These are phyloP conservation scores for Motacilla alba DNA, from an alignment of 2,113 vertebrate genomes.

Conservation along the genomic window DNA sequence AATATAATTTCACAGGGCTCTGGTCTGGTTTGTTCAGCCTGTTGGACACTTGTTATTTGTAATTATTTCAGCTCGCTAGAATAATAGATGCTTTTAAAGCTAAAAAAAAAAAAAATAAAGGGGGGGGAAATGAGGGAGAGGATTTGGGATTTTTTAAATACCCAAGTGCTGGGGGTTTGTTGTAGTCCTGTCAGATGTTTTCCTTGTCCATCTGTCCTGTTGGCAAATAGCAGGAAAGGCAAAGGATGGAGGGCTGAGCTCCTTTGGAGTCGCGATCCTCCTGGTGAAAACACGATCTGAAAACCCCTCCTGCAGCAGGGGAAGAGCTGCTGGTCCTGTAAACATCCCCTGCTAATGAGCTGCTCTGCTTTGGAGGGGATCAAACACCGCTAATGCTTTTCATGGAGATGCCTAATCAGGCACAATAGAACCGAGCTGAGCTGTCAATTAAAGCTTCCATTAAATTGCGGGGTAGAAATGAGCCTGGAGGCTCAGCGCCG, in stretches of 20 bases:
- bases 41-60: neutral
- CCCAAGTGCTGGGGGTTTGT: neutral
- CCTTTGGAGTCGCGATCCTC: rapidly evolving
- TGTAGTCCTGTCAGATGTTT: neutral
- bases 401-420: slow-evolving; percentile 5
- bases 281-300: rapidly evolving
- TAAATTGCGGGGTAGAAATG: neutral
- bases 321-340: neutral
- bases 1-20: neutral
- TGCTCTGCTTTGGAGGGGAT: neutral
- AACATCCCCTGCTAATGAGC: slow-evolving; percentile 32
- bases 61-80: neutral
- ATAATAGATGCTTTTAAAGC: neutral
- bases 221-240: neutral
- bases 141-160: neutral
- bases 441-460: neutral
- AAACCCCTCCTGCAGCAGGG: neutral
- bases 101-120: neutral
- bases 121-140: rapidly evolving
- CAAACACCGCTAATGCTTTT: neutral
- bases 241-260: neutral
- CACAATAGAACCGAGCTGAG: neutral
- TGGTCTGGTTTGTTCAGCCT: neutral
- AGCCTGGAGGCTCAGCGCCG: neutral
- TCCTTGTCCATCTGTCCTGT: neutral